Evolutionary conservation across 2,113 vertebrate genomes (phyloP).

Genomic region (Elephas maximus): DNA sequence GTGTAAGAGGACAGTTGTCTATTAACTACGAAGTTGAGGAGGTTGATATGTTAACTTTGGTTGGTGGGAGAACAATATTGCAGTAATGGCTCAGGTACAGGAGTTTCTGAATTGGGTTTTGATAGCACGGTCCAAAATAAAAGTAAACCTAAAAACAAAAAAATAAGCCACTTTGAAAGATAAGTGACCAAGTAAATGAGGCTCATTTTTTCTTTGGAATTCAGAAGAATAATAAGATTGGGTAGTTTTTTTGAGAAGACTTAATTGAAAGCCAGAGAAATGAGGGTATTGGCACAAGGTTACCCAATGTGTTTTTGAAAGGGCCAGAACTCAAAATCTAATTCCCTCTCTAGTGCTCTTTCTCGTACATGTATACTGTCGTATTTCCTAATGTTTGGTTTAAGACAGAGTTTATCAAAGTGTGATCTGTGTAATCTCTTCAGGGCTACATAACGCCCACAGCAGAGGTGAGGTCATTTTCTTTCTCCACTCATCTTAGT

Average conservation of each 20-base stretch:
- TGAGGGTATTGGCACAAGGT: not conserved
- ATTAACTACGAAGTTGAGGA: not conserved
- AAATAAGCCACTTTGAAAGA: not conserved
- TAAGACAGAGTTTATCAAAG: not conserved
- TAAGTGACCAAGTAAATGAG: conserved; percentile 29
- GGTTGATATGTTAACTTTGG: conserved; percentile 43
- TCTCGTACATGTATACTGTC: not conserved
- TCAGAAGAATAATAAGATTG: not conserved
- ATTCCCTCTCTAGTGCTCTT: not conserved
- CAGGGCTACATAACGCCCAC: not conserved
- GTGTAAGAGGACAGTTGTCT: not conserved
- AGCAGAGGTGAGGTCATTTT: not conserved
- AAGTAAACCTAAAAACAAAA: not conserved
- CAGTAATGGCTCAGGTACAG: not conserved
- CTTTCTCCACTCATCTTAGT: conserved; percentile 19
- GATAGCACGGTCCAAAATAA: conserved; percentile 7
- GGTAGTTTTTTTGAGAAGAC: not conserved
- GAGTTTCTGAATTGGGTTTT: conserved; percentile 65
- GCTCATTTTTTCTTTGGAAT: conserved; percentile 1
- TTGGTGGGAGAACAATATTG: not conserved
- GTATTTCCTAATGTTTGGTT: conserved; percentile 16
- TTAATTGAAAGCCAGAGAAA: conserved; percentile 10
- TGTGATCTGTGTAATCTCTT: conserved; percentile 16
- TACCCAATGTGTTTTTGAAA: not conserved
- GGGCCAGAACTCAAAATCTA: not conserved